phyloP scores from a whole-genome alignment of 1,140 invertebrate genomes.

The Hypsibius dujardini region DNA sequence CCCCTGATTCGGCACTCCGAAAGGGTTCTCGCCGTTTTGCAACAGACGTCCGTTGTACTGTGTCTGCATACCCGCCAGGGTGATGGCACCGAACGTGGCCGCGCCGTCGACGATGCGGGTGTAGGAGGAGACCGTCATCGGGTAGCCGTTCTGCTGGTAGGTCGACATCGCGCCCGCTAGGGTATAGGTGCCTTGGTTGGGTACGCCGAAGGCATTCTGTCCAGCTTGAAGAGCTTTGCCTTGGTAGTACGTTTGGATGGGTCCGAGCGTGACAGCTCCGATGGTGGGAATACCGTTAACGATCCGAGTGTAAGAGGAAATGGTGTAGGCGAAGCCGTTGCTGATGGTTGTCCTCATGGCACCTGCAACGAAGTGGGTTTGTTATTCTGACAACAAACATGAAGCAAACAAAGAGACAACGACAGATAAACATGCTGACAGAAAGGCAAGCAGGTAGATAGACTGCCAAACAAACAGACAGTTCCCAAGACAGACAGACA shows the following conservation, averaged over 20 bases:
- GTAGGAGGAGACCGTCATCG: background rate
- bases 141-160: background rate
- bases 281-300: conserved; percentile 5
- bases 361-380: background rate
- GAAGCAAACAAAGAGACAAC: too few relatives aligned
- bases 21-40: background rate
- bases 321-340: background rate
- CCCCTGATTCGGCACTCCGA: background rate
- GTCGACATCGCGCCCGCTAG: background rate
- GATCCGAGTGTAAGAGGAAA: background rate
- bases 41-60: background rate
- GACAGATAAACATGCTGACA: too few relatives aligned
- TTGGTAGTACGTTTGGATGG: background rate
- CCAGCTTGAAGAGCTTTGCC: background rate
- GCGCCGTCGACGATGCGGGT: background rate
- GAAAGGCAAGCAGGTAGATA: too few relatives aligned
- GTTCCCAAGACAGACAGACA: too few relatives aligned
- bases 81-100: background rate
- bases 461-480: too few relatives aligned
- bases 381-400: too few relatives aligned
- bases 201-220: background rate
- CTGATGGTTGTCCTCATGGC: background rate
- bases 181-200: background rate
- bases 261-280: background rate
- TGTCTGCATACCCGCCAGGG: background rate